Percentiles rank a stretch among this genome's conserved stretches.
phyloP scores from a whole-genome alignment of 2,797 vertebrate species.

The Falco concolor region DNA sequence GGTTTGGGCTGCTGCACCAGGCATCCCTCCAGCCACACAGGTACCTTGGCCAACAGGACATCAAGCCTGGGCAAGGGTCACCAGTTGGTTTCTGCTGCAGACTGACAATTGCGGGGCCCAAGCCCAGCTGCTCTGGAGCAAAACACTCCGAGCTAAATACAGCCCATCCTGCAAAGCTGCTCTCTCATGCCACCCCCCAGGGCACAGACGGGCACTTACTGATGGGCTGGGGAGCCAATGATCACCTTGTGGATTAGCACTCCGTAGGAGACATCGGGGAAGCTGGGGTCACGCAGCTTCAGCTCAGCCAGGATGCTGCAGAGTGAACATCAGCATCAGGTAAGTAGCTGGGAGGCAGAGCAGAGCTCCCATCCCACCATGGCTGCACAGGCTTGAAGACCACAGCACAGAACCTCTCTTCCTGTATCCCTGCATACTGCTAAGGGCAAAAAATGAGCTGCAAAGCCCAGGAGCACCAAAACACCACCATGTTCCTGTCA shows the following conservation, averaged over 20 bases:
- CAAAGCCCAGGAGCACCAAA: not conserved
- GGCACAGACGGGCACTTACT: conserved; percentile 70
- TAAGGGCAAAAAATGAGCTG: not conserved
- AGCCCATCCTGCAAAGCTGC: not conserved
- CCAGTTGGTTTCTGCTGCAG: not conserved
- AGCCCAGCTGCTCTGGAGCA: not conserved
- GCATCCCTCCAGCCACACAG: not conserved
- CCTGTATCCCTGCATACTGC: fast-evolving
- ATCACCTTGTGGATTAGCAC: conserved; percentile 92
- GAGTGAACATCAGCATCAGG: not conserved
- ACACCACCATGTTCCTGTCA: not conserved
- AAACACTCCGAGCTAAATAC: not conserved
- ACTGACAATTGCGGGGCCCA: not conserved
- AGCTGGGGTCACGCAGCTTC: conserved; percentile 84
- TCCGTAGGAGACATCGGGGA: conserved; percentile 86
- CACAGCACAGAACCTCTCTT: not conserved
- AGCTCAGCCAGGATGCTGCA: conserved; percentile 88
- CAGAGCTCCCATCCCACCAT: not conserved
- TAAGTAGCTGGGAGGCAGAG: not conserved
- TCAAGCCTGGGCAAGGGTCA: not conserved
- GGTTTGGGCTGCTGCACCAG: not conserved
- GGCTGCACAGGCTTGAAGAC: not conserved
- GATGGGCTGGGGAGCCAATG: conserved; percentile 85
- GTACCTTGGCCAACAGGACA: not conserved
- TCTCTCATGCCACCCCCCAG: not conserved